Base-by-base conservation (phyloP, 2,888 invertebrate species). In the Cryptophagus acutangulus region DNA sequence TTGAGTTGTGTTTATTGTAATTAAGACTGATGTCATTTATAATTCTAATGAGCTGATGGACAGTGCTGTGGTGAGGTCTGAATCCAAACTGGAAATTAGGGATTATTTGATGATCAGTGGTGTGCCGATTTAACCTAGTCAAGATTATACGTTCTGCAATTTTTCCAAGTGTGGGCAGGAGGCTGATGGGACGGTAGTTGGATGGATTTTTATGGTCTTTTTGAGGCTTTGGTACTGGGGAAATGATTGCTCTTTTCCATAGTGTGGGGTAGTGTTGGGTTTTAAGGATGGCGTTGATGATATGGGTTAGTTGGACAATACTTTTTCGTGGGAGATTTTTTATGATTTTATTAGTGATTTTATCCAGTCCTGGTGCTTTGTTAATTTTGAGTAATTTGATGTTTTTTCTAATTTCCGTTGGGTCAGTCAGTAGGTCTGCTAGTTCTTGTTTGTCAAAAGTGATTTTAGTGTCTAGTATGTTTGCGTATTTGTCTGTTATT, bases 51-150 rank as follows among this genome's bases (percentile, higher is more conserved):
- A 58, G 42, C 38, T 61, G 62, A 17, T 55, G 53, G 2, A 40
- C 43, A 1, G 62, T 62, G 3, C 49, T 54, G 38, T 59, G 61
- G n/a, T 40, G 39, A 20, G 35, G 30, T 26, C 58, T 34, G 39
- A 62, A 62, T 2, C 58, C 58, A 40, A 55, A 58, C 45, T 62
- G 61, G 6, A 9, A 13, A 3, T 28, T 12, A n/a, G 37, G 30
- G 6, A 35, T 33, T 15, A 47, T 28, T 9, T 51, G 42, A 2
- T 25, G 1, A 29, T 36, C 2, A 51, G 14, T 37, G 26, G 40
- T 2, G 9, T 20, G 20, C 20, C 20, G 5, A 20, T 20, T 9
- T 20, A 20, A 20, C 20, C 20, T 20, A 20, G 14, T 24, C 6
- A 35, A n/a, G n/a, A 54, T 43, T 2, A 47, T 20, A 20, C 48